A percentile compares a stretch with the other conserved stretches of the same genome.
These are phyloP conservation scores for Eupelmus urozonus DNA, from an alignment of 2,888 invertebrate species.

Conservation along the genomic window DNA sequence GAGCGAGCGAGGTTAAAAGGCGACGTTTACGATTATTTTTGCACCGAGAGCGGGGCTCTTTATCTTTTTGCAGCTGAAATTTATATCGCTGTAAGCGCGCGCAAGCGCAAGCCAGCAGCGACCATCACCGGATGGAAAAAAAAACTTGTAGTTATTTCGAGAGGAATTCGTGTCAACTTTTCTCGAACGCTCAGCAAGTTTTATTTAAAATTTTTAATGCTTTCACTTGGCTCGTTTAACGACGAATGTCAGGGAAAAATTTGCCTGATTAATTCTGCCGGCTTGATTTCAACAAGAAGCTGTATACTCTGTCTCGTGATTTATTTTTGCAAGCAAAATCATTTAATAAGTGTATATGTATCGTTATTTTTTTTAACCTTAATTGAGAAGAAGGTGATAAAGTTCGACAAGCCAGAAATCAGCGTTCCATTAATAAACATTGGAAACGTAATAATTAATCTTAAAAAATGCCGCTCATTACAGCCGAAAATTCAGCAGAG, in stretches of 20 bases:
- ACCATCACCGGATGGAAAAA: too few relatives aligned
- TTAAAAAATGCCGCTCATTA: too few relatives aligned
- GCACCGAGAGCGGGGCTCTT: not conserved
- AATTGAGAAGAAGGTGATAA: too few relatives aligned
- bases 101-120: too few relatives aligned
- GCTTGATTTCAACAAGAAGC: conserved; percentile 8
- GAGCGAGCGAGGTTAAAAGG: conserved; percentile 15
- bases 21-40: conserved; percentile 44
- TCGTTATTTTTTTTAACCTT: not conserved
- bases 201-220: conserved; percentile 14
- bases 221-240: not conserved
- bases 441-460: too few relatives aligned
- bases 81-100: not conserved
- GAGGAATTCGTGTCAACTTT: conserved; percentile 6
- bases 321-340: not conserved
- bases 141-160: conserved; percentile 10
- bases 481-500: too few relatives aligned
- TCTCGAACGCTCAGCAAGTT: not conserved
- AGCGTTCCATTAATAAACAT: too few relatives aligned
- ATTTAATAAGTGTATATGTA: not conserved
- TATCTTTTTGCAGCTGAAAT: conserved; percentile 7
- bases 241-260: not conserved
- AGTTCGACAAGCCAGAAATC: too few relatives aligned
- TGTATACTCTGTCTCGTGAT: too few relatives aligned
- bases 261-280: not conserved